Percentiles rank a stretch among this genome's conserved stretches.
Conservation (phyloP, 2,113 vertebrate species). For the Forbesichthys agassizii region DNA sequence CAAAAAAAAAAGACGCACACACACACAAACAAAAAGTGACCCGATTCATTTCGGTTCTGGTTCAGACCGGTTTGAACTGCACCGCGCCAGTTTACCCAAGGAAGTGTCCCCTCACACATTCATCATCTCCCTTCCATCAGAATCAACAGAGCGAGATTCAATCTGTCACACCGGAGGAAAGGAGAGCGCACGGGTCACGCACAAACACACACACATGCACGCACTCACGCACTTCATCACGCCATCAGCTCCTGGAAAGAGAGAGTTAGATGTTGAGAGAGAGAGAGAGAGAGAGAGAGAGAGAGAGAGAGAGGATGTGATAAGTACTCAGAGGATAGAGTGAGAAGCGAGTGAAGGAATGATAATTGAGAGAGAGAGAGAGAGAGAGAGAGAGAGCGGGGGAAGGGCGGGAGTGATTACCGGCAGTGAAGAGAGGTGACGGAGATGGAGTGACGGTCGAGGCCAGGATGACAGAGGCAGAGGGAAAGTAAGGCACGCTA, state of each 20-base stretch:
- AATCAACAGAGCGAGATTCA: conserved; percentile 63
- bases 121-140: conserved; percentile 57
- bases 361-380: background rate
- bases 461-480: conserved; percentile 31
- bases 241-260: background rate
- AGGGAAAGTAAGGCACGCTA: conserved; percentile 16
- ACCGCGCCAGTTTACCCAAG: conserved; percentile 43
- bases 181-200: background rate
- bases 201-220: conserved; percentile 9
- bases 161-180: conserved; percentile 53
- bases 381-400: conserved; percentile 11
- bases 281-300: background rate
- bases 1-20: too few species aligned
- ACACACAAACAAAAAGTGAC: too few species aligned
- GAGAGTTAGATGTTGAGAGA: background rate
- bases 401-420: conserved; percentile 29
- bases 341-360: too few species aligned
- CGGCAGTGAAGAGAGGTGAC: conserved; percentile 39
- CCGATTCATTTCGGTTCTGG: conserved; percentile 27
- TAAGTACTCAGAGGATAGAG: background rate
- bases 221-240: background rate
- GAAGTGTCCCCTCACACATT: conserved; percentile 29
- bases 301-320: background rate
- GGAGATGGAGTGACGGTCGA: conserved; percentile 25
- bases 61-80: conserved; percentile 48